These are phyloP conservation scores for Thamnophis sirtalis DNA, from an alignment of 2,113 vertebrate species.

Conservation along the genomic window DNA sequence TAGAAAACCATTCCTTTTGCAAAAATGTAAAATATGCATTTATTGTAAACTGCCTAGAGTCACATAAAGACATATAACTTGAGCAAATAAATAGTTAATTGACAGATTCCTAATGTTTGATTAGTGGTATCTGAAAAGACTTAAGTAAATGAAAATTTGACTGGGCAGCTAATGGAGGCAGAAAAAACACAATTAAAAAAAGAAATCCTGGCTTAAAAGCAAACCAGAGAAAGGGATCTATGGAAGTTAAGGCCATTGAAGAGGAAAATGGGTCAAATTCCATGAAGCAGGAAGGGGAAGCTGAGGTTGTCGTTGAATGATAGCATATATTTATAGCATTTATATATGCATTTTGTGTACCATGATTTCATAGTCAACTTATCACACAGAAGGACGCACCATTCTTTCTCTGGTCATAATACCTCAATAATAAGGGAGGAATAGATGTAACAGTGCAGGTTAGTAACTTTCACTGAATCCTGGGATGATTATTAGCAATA, in stretches of 20 bases:
- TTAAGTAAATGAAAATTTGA: neutral
- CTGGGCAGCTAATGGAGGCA: neutral
- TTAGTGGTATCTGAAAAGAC: neutral
- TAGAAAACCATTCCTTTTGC: neutral
- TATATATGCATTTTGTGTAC: neutral
- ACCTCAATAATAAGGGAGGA: neutral
- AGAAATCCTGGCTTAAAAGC: neutral
- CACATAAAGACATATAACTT: neutral
- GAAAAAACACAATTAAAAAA: neutral
- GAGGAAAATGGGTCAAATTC: neutral
- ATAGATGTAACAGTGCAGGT: too few relatives aligned
- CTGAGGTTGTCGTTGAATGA: neutral
- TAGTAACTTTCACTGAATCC: neutral
- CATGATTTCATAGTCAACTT: neutral
- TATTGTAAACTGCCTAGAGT: neutral
- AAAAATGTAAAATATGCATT: slow-evolving; percentile 8
- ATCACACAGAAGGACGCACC: neutral
- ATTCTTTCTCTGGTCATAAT: neutral
- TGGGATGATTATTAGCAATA: neutral
- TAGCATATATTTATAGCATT: neutral
- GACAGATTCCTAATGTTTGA: neutral
- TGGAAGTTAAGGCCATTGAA: neutral
- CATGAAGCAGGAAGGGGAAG: neutral
- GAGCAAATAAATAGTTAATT: neutral
- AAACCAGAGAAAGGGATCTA: neutral